Evolutionary conservation across 2,797 vertebrate species (phyloP), one percentile per base, ranked within the genome.

Genomic region (Clarias laeviceps): DNA sequence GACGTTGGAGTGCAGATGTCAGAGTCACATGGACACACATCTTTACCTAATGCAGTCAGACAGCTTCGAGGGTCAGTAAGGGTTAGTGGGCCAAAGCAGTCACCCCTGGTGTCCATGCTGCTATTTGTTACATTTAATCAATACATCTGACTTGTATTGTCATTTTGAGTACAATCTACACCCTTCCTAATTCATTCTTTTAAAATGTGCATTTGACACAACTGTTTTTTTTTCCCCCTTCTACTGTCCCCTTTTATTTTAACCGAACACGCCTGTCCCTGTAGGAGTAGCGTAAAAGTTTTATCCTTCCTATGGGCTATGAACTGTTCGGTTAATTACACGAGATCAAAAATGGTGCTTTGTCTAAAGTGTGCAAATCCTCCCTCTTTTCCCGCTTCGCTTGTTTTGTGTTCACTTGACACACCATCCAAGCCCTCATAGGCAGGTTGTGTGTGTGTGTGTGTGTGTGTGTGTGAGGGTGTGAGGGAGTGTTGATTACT

Each of bases 61-160:
- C 93, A 93, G 92, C 93, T 94, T 91, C 93, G 91, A 91, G 92
- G 93, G 93, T 95, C 92, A 94, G 88, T 68, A 87, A 87, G 91
- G 92, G 94, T 94, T 94, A 93, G 91, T 88, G 88, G 91, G 92
- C 90, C 90, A 86, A 88, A 45, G 78, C 90, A 87, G 91, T 91
- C 91, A 94, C 93, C 94, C 91, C 91, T 84, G 89, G 91, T 90
- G 92, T 92, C 90, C 57, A 57, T 78, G 83, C 70, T 90, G 91
- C 92, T 94, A 91, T 91, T 92, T 92, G 89, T 89, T 93, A 89
- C 88, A 89, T 88, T 94, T 95, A 94, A 94, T 94, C 94, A 93
- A 90, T 89, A 40, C 80, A 82, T 91, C 91, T 90, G 88, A 87
- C 89, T 90, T 84, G 85, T 91, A 85, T 88, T 84, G 89, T 91